Evolutionary conservation across 2,888 invertebrate species (phyloP).

Genomic region (Microplitis manilae): DNA sequence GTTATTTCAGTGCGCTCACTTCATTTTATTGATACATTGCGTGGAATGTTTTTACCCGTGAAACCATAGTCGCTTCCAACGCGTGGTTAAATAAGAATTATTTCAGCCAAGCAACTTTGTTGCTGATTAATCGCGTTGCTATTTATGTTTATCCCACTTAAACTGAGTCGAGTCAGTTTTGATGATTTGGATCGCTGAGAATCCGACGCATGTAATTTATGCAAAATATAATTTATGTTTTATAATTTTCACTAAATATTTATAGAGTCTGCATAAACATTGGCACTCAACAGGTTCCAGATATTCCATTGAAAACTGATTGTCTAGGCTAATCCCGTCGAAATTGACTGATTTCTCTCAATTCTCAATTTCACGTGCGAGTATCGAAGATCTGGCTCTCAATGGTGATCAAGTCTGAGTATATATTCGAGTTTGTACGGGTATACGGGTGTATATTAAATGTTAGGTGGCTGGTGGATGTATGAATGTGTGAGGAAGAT

Average conservation of each 20-base stretch:
- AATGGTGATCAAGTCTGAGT: conserved; percentile 51
- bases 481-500: neutral
- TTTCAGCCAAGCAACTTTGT: too few species aligned
- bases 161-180: neutral
- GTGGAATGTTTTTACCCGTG: too few species aligned
- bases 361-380: conserved; percentile 36
- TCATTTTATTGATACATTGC: conserved; percentile 22
- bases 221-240: too few species aligned
- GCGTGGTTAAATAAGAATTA: too few species aligned
- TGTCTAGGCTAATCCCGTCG: conserved; percentile 28
- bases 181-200: too few species aligned
- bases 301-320: conserved; percentile 27
- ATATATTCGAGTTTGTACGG: conserved; percentile 66
- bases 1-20: conserved; percentile 31
- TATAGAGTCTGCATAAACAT: neutral
- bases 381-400: conserved; percentile 20
- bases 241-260: neutral
- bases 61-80: too few species aligned
- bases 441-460: neutral
- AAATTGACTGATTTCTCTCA: conserved; percentile 38
- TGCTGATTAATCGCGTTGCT: too few species aligned
- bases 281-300: neutral
- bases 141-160: neutral
- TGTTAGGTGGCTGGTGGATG: neutral
- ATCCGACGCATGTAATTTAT: too few species aligned